A percentile compares a stretch with the other conserved stretches of the same genome.
These are phyloP conservation scores for Tanypteryx hageni DNA, from an alignment of 2,888 invertebrate species.

Conservation along the genomic window DNA sequence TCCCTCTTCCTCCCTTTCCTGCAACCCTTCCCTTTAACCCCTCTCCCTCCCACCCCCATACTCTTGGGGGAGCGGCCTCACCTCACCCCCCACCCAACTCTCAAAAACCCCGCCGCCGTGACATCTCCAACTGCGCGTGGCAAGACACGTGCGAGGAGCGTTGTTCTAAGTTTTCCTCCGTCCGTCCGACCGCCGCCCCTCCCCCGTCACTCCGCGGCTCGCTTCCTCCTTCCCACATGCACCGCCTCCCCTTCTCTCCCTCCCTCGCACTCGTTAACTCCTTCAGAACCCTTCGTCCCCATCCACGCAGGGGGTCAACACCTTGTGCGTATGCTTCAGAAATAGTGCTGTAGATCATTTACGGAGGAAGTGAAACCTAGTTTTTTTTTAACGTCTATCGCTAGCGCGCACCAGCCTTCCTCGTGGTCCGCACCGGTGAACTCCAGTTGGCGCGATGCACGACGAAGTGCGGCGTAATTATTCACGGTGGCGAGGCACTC, in stretches of 20 bases:
- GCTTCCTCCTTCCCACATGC: background rate
- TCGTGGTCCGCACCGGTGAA: background rate
- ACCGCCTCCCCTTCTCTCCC: background rate
- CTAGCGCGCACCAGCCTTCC: background rate
- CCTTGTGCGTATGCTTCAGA: background rate
- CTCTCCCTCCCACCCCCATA: background rate
- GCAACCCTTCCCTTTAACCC: background rate
- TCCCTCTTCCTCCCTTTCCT: background rate
- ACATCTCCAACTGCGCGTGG: conserved; percentile 50
- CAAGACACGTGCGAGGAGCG: background rate
- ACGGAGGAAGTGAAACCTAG: background rate
- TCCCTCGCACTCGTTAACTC: background rate
- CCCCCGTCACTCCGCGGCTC: too few species aligned
- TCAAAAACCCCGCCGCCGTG: conserved; percentile 4
- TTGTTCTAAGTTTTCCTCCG: background rate
- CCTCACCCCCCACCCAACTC: background rate
- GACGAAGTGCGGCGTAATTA: background rate
- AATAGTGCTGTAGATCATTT: background rate
- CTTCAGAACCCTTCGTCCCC: background rate
- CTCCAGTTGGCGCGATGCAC: background rate
- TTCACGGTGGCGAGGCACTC: background rate
- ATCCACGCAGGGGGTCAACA: background rate
- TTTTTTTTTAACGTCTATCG: background rate
- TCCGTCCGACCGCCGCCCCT: background rate
- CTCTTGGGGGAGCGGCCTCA: too few species aligned